Evolutionary conservation across 1,140 invertebrate species (phyloP).

Genomic region (Himalopsyche phryganea): DNA sequence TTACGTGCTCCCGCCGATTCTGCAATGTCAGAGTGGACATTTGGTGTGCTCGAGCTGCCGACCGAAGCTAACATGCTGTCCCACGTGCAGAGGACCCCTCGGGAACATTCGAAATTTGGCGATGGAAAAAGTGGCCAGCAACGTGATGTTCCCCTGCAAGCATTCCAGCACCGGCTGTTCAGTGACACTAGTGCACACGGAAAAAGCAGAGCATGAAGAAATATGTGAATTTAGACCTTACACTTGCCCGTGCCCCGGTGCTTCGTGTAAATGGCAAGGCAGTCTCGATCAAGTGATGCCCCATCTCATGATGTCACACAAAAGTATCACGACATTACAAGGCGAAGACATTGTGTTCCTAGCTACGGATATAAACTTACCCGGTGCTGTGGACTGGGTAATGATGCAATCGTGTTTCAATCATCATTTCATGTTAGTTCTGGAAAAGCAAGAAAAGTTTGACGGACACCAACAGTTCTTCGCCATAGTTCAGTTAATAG

Average conservation of each 20-base stretch:
- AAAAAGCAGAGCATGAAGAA: slow-evolving; percentile 98
- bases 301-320: slow-evolving; percentile 95
- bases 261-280: slow-evolving; percentile 98
- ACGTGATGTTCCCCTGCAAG: slow-evolving; percentile 98
- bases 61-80: slow-evolving; percentile 94
- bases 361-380: slow-evolving; percentile 98
- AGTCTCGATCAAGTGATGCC: slow-evolving; percentile 93
- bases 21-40: slow-evolving; percentile 85
- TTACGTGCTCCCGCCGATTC: slow-evolving; percentile 95
- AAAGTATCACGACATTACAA: slow-evolving; percentile 97
- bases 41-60: slow-evolving; percentile 92
- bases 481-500: slow-evolving; percentile 98
- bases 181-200: slow-evolving; percentile 88
- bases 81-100: slow-evolving; percentile 93
- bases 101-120: slow-evolving; percentile 97
- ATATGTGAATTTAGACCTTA: slow-evolving; percentile 96
- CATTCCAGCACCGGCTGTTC: slow-evolving; percentile 95
- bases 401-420: slow-evolving; percentile 99
- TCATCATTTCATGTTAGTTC: slow-evolving; percentile 98
- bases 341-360: slow-evolving; percentile 99
- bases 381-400: slow-evolving; percentile 99
- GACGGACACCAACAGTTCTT: slow-evolving; percentile 99
- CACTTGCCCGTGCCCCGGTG: slow-evolving; percentile 96
- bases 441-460: slow-evolving; percentile 98
- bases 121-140: slow-evolving; percentile 98